Evolutionary conservation across 2,888 invertebrate genomes (phyloP).

Genomic region (Nebria salina): DNA sequence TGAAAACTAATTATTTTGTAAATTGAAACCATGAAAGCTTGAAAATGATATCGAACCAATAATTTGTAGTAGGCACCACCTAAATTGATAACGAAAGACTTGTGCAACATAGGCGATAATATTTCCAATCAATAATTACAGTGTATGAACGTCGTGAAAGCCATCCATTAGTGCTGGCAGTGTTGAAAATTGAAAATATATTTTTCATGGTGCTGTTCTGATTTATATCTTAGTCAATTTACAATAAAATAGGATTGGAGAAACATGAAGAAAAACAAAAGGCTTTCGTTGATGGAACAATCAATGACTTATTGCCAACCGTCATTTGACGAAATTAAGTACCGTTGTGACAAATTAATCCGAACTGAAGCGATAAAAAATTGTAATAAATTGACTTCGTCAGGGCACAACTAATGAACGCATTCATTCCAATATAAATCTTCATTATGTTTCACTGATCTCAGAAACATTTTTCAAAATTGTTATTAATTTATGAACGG

Average conservation of each 20-base stretch:
- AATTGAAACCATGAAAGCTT: not conserved
- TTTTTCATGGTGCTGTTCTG: not conserved
- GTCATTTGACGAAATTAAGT: not conserved
- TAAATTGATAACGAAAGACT: not conserved
- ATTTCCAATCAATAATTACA: not conserved
- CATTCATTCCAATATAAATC: not conserved
- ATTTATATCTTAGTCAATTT: not conserved
- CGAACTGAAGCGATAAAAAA: not conserved
- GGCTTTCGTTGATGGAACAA: not conserved
- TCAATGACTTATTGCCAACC: not conserved
- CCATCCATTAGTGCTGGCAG: not conserved
- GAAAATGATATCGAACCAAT: not conserved
- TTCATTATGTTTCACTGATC: not conserved
- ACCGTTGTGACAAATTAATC: not conserved
- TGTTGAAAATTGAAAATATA: conserved; percentile 1
- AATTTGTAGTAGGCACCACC: not conserved
- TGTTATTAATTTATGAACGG: not conserved
- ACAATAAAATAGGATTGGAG: not conserved
- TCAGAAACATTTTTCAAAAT: not conserved
- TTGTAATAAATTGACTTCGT: not conserved
- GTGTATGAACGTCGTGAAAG: not conserved
- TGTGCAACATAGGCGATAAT: not conserved
- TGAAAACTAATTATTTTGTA: not conserved
- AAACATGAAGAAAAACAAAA: not conserved
- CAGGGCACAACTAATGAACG: not conserved